Conservation (phyloP, 2,113 vertebrate genomes). For the Pteruthius melanotis region DNA sequence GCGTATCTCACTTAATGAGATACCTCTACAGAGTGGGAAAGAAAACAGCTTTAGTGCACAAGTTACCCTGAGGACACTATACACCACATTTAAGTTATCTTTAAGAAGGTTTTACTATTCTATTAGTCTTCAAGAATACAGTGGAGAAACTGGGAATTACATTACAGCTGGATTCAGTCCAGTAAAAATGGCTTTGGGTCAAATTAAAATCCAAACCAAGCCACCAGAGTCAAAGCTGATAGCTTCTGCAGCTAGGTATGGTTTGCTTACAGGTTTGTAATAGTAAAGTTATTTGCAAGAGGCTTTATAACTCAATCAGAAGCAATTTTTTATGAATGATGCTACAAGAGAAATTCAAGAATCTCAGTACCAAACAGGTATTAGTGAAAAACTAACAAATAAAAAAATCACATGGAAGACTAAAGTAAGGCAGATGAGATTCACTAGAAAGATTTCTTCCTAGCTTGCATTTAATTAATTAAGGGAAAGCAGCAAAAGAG, state of each 20-base stretch:
- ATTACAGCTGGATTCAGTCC: slow-evolving; percentile 53
- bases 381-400: background rate
- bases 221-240: background rate
- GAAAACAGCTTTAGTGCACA: slow-evolving; percentile 67
- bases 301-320: slow-evolving; percentile 2
- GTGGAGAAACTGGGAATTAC: slow-evolving; percentile 54
- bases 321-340: background rate
- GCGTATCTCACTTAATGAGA: slow-evolving; percentile 75
- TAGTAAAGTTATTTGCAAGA: background rate
- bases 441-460: background rate
- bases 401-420: background rate
- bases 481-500: background rate
- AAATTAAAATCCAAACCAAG: slow-evolving; percentile 65
- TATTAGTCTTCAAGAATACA: slow-evolving; percentile 70
- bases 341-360: background rate
- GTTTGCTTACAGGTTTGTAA: background rate
- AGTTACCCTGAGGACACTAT: slow-evolving; percentile 71
- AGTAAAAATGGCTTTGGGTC: slow-evolving; percentile 61
- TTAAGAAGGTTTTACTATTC: slow-evolving; percentile 73
- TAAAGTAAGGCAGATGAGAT: background rate
- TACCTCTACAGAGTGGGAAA: slow-evolving; percentile 68
- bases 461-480: background rate
- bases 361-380: background rate
- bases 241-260: background rate
- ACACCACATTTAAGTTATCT: slow-evolving; percentile 69